phyloP scores from a whole-genome alignment of 1,140 invertebrate genomes.

The Luehdorfia chinensis region DNA sequence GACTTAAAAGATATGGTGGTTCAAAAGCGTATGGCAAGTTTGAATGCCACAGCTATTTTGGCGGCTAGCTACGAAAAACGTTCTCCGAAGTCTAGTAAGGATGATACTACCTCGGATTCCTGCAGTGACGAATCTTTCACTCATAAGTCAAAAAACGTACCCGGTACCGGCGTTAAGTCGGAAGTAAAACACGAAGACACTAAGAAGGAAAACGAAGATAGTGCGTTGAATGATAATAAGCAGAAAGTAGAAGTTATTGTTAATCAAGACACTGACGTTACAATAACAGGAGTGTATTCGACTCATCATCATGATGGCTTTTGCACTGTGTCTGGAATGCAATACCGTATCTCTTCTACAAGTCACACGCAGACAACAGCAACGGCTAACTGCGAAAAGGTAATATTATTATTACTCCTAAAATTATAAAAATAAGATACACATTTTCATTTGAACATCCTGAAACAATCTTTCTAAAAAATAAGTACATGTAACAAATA shows the following conservation, averaged over 20 bases:
- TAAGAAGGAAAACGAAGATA: conserved; percentile 77
- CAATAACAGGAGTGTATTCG: conserved; percentile 88
- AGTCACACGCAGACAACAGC: conserved; percentile 88
- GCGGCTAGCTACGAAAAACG: conserved; percentile 93
- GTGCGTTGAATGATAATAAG: conserved; percentile 74
- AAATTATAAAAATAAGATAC: conserved; percentile 6
- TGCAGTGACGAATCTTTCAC: conserved; percentile 76
- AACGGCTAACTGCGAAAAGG: conserved; percentile 83
- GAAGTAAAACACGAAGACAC: conserved; percentile 78
- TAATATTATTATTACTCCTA: conserved; percentile 33
- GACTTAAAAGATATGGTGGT: conserved; percentile 93
- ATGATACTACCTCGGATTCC: conserved; percentile 74
- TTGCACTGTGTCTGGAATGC: conserved; percentile 89
- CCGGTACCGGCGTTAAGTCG: conserved; percentile 68
- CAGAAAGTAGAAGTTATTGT: conserved; percentile 84
- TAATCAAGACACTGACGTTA: conserved; percentile 90
- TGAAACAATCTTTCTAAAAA: no score
- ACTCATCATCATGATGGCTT: conserved; percentile 88
- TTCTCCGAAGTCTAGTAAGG: conserved; percentile 77
- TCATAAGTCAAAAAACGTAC: conserved; percentile 71
- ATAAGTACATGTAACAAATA: no score
- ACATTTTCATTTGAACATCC: no score
- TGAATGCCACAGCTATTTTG: conserved; percentile 95
- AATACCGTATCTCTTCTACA: conserved; percentile 87
- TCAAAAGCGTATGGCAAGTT: conserved; percentile 93